Conservation (phyloP, 1,140 invertebrate genomes). For the Sycophila sp. region DNA sequence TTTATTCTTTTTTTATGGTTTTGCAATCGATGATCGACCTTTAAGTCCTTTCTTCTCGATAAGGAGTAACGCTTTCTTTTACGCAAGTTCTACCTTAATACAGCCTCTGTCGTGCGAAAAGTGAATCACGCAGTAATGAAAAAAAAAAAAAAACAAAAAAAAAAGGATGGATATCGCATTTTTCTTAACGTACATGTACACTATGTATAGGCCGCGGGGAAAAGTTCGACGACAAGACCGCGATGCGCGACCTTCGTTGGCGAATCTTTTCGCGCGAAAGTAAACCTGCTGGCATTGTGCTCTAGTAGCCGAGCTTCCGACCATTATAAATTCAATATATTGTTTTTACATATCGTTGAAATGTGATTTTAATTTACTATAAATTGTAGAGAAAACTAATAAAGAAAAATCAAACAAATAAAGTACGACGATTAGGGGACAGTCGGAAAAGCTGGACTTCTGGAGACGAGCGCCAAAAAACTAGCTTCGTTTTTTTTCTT, state of each 20-base stretch:
- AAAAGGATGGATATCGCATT: too few species aligned
- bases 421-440: background rate
- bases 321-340: background rate
- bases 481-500: slow-evolving; percentile 19
- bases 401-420: too few species aligned
- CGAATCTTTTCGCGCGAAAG: too few species aligned
- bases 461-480: slow-evolving; percentile 1
- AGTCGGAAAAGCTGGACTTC: background rate
- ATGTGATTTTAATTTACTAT: too few species aligned
- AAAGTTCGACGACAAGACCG: too few species aligned
- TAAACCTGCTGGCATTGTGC: background rate
- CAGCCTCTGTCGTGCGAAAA: slow-evolving; percentile 20
- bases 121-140: slow-evolving; percentile 1
- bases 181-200: background rate
- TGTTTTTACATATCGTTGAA: too few species aligned
- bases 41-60: background rate
- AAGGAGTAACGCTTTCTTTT: slow-evolving; percentile 5
- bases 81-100: slow-evolving; percentile 24
- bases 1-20: background rate
- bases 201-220: background rate
- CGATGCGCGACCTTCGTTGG: too few species aligned
- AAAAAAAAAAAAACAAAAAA: slow-evolving; percentile 12
- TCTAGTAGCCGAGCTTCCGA: background rate
- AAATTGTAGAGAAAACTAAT: too few species aligned
- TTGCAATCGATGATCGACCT: too few species aligned